phyloP scores from a whole-genome alignment of 1,140 invertebrate genomes.

The Gryllus bimaculatus region DNA sequence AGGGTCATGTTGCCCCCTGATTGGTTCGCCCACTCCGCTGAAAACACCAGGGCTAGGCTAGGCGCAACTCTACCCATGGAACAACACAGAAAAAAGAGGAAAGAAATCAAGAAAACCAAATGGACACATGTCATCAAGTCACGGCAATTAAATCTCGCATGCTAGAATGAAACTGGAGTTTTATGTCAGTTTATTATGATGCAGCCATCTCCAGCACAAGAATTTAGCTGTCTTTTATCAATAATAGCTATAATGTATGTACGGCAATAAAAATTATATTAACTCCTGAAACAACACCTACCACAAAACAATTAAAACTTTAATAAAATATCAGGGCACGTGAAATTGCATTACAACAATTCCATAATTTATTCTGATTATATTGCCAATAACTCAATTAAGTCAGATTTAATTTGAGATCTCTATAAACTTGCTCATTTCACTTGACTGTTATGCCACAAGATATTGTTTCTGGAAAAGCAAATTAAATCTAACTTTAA shows the following conservation, averaged over 20 bases:
- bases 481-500: no score
- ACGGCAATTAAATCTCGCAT: slow-evolving; percentile 10
- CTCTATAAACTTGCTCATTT: no score
- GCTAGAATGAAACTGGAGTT: background rate
- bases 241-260: background rate
- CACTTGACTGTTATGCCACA: no score
- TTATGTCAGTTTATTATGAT: background rate
- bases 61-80: slow-evolving; percentile 24
- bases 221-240: background rate
- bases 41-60: slow-evolving; percentile 23
- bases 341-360: no score
- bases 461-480: no score
- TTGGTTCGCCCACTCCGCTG: slow-evolving; percentile 16
- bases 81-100: slow-evolving; percentile 25
- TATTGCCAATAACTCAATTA: no score
- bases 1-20: slow-evolving; percentile 23
- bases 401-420: no score
- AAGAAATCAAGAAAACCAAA: slow-evolving; percentile 22
- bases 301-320: background rate
- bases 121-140: slow-evolving; percentile 13
- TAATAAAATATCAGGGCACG: background rate
- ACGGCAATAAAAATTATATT: background rate
- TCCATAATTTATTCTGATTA: no score
- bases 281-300: background rate
- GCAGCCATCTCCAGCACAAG: background rate